phyloP scores from a whole-genome alignment of 2,113 vertebrate genomes.

The Melanostigma gelatinosum region DNA sequence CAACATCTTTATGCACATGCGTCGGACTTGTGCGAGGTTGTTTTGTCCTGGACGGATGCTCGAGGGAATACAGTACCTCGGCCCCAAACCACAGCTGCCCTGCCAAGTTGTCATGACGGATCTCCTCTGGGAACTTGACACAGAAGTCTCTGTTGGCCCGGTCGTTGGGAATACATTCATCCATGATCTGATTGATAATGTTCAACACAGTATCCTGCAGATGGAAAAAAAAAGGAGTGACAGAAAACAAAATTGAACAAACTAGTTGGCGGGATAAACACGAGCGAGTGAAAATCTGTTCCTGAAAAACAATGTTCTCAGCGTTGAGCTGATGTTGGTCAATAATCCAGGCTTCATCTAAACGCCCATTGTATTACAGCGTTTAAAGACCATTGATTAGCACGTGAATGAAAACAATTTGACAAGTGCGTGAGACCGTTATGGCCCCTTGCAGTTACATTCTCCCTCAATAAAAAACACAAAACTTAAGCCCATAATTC shows the following conservation, averaged over 20 bases:
- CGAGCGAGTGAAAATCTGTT: constrained; percentile 2
- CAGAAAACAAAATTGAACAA: constrained; percentile 47
- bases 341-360: constrained; percentile 17
- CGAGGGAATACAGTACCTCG: constrained; percentile 86
- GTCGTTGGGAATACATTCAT: constrained; percentile 94
- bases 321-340: constrained; percentile 16
- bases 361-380: constrained; percentile 3
- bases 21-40: constrained; percentile 22
- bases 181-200: constrained; percentile 98
- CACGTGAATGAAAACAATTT: constrained; percentile 52
- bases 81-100: constrained; percentile 99
- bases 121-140: constrained; percentile 98
- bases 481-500: constrained; percentile 59
- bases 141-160: constrained; percentile 96
- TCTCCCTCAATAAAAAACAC: constrained; percentile 62
- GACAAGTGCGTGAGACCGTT: constrained; percentile 46
- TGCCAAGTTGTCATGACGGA: constrained; percentile 97
- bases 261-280: constrained; percentile 20
- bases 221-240: constrained; percentile 33
- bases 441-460: constrained; percentile 22
- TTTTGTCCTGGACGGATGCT: constrained; percentile 41
- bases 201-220: constrained; percentile 94
- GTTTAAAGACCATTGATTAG: constrained; percentile 54
- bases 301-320: constrained; percentile 4
- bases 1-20: neutral